Evolutionary conservation across 1,140 invertebrate species (phyloP), one percentile per base, ranked within the genome.

Genomic region (Thalassaphorura encarpata): DNA sequence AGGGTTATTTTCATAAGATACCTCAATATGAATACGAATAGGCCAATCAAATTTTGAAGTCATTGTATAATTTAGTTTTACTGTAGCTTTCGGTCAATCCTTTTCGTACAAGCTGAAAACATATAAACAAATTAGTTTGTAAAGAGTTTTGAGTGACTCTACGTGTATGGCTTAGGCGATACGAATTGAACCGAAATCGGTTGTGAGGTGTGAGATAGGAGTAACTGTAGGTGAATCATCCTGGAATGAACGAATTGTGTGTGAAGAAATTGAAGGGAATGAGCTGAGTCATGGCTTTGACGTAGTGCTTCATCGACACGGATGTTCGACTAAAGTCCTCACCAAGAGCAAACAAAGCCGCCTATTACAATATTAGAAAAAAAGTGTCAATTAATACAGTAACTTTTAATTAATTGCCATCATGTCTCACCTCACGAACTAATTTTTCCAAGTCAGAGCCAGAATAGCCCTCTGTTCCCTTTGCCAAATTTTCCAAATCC

Each of bases 391-490:
- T 29, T 19, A 16, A 16, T 15, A 27, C 21, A 6, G 28, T 18
- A 18, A 16, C 4, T 13, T 40, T 11, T 18, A 28, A 3, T 26
- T 31, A 53, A 28, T 49, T 5, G 8, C n/a, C 19, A 29, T 45
- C 2, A 11, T 18, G 4, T 11, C 64, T 66, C 66, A 79, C 79
- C 70, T 85, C 83, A 58, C 80, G 78, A 65, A 83, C 85, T 0
- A 88, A 66, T 66, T 79, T 80, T 54, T 81, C 75, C 39, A 87
- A 67, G 69, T 91, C 87, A 18, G 87, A 87, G 21, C 87, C 87
- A 3, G 87, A 88, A 69, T 79, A 88, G 19, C 73, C 70, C 28
- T 80, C 72, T 1, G 85, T 87, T 43, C 56, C 68, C 0, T 67
- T 61, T 1, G 83, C 82, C 39, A 89, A 67, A 18, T 69, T 60